Evolutionary conservation across 2,888 invertebrate species (phyloP), one percentile per base, ranked within the genome.

Genomic region (Drosophila affinis): DNA sequence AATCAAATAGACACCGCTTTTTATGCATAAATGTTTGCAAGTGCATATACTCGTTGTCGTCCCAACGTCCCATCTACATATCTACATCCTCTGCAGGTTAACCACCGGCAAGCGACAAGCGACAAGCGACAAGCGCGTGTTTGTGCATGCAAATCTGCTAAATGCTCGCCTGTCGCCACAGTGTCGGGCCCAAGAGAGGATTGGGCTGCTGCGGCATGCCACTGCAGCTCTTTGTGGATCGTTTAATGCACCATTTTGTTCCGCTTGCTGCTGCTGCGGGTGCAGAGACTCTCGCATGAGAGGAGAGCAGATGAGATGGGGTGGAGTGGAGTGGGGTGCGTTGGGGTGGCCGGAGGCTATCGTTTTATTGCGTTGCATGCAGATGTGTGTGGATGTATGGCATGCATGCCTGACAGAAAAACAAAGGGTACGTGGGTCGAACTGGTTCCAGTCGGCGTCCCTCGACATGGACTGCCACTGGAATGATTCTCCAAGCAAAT

Each of bases 71-170:
- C 2, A 1, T 21, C 21, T 21, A 24, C 24, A 24, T 24, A 24
- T 24, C 24, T 4, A 24, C 47, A 29, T 21, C 62, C 62, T 48
- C 27, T 29, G 62, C 46, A 12, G 34, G 1, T 9, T 9, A 29
- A 7, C 29, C 27, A 27, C 27, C 9, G 14, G 34, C 34, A 34
- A 34, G 32, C 9, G 34, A 4, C 34, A 34, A 34, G 32, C 9
- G 34, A 4, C 34, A 2, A 32, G 12, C 52, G 58, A 5, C 34
- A 2, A 32, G 12, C 52, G 58, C 65, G 58, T 69, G 65, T 45
- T 65, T 65, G 12, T 57, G 65, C 69, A 65, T 65, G 69, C 70
- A 65, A 65, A 65, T 44, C 65, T 44, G 58, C 44, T 65, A 69
- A 69, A 65, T 65, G 70, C 65, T 62, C 24, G 39, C 55, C 44